These are phyloP conservation scores for Tuberolachnus salignus DNA, from an alignment of 2,888 invertebrate species.

Conservation along the genomic window DNA sequence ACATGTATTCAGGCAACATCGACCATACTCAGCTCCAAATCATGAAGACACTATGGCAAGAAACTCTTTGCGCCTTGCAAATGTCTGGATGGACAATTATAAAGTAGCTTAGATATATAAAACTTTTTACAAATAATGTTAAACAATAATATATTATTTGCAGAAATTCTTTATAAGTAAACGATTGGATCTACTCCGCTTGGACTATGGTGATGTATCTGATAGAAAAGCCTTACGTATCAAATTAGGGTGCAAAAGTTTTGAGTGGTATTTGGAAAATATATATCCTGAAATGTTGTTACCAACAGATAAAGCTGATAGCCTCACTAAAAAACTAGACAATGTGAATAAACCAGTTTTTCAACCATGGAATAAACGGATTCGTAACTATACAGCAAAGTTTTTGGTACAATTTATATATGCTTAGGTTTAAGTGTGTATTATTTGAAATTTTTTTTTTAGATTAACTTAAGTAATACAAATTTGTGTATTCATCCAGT, in stretches of 20 bases:
- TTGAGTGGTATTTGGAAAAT: slow-evolving; percentile 85
- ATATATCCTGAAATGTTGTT: slow-evolving; percentile 81
- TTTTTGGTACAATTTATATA: slow-evolving; percentile 60
- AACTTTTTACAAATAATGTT: slow-evolving; percentile 64
- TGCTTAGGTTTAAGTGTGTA: not conserved
- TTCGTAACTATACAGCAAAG: slow-evolving; percentile 62
- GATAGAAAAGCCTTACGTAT: slow-evolving; percentile 75
- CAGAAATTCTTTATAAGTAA: slow-evolving; percentile 77
- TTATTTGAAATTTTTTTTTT: slow-evolving; percentile 60
- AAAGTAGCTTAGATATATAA: slow-evolving; percentile 62
- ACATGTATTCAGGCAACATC: slow-evolving; percentile 90
- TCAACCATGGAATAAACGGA: slow-evolving; percentile 81
- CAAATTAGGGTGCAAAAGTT: slow-evolving; percentile 77
- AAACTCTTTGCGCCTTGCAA: slow-evolving; percentile 90
- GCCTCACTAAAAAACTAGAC: slow-evolving; percentile 69
- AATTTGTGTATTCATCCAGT: slow-evolving; percentile 80
- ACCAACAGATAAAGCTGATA: slow-evolving; percentile 68
- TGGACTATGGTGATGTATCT: slow-evolving; percentile 77
- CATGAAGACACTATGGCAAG: slow-evolving; percentile 86
- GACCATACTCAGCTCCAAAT: slow-evolving; percentile 85
- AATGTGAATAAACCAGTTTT: slow-evolving; percentile 70
- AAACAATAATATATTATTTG: slow-evolving; percentile 58
- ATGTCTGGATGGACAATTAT: slow-evolving; percentile 97
- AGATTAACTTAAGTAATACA: slow-evolving; percentile 75
- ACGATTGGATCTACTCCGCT: slow-evolving; percentile 68